phyloP scores from a whole-genome alignment of 2,888 invertebrate species.

The Orchesellides sinensis region DNA sequence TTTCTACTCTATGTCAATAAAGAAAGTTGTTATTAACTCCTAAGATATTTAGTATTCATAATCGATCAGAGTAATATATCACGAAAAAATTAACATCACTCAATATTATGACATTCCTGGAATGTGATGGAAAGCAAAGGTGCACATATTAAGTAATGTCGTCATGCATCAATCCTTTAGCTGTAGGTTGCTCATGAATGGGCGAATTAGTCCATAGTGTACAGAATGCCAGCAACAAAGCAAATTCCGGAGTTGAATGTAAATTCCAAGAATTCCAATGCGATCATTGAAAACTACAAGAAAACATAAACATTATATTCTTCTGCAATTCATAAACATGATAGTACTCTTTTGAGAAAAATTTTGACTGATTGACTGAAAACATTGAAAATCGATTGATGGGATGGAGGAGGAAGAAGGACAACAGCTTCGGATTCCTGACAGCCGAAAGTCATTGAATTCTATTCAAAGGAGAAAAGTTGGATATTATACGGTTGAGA shows the following conservation, averaged over 20 bases:
- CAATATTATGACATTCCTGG: too few relatives aligned
- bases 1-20: too few relatives aligned
- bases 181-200: not conserved
- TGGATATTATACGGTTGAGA: not conserved
- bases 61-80: too few relatives aligned
- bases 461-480: conserved; percentile 46
- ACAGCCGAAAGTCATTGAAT: conserved; percentile 71
- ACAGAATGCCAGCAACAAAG: not conserved
- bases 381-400: conserved; percentile 42
- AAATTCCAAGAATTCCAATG: conserved; percentile 48
- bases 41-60: too few relatives aligned
- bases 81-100: too few relatives aligned
- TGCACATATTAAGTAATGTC: too few relatives aligned
- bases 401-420: conserved; percentile 44
- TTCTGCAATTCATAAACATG: not conserved
- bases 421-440: conserved; percentile 67
- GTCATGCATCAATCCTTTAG: not conserved
- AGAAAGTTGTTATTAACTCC: too few relatives aligned
- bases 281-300: conserved; percentile 7
- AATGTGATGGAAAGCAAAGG: too few relatives aligned
- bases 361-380: conserved; percentile 64
- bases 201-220: not conserved
- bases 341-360: conserved; percentile 1
- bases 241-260: conserved; percentile 8
- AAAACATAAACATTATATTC: conserved; percentile 14